A percentile compares a stretch with the other conserved stretches of the same genome.
phyloP scores from a whole-genome alignment of 2,113 vertebrate species.

The Protobothrops flavoviridis region DNA sequence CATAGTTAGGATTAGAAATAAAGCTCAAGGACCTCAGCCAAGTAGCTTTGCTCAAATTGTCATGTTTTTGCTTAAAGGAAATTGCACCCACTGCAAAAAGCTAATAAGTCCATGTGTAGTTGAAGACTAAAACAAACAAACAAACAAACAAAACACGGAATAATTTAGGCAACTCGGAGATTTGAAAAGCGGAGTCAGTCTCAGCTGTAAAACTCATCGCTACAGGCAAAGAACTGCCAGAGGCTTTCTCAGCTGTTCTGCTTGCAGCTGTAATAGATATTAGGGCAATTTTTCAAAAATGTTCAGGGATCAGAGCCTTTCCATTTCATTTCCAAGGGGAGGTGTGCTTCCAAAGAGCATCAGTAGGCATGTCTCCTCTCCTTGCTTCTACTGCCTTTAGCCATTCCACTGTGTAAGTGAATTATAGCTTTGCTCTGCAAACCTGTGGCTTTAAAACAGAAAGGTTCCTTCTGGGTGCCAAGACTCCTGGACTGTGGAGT shows the following conservation, averaged over 20 bases:
- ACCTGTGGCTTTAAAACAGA: background rate
- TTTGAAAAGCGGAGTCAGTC: background rate
- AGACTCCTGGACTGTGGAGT: background rate
- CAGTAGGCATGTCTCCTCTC: background rate
- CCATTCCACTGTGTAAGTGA: background rate
- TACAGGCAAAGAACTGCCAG: background rate
- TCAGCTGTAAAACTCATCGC: background rate
- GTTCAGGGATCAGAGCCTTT: background rate
- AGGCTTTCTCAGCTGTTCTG: background rate
- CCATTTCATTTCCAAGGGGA: background rate
- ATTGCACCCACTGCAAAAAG: slow-evolving; percentile 8
- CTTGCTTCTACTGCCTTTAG: background rate
- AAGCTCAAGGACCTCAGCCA: slow-evolving; percentile 1
- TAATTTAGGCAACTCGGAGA: background rate
- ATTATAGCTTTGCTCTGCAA: background rate
- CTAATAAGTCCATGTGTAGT: background rate
- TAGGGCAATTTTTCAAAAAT: background rate
- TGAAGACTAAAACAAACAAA: background rate
- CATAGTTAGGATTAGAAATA: background rate
- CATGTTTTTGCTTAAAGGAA: background rate
- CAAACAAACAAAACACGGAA: background rate
- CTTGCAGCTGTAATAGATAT: background rate
- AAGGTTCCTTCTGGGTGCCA: background rate
- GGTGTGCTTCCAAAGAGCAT: background rate
- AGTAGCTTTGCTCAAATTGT: slow-evolving; percentile 10